Evolutionary conservation across 1,140 invertebrate species (phyloP).

Genomic region (Drosophila bifasciata): DNA sequence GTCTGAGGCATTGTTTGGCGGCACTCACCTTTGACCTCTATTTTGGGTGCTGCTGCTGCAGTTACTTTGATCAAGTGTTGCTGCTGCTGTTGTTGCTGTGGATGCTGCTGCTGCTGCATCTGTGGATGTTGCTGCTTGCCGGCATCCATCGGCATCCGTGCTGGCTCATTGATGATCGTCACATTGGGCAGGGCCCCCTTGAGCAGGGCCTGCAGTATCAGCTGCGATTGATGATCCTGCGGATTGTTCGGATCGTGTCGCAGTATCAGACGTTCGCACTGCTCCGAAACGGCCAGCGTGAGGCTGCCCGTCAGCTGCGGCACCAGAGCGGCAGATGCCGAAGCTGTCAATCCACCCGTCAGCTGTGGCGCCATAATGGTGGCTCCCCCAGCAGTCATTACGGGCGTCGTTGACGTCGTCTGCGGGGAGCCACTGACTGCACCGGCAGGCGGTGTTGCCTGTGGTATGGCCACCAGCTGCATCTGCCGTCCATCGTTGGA

Average conservation of each 20-base stretch:
- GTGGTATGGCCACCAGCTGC: constrained; percentile 74
- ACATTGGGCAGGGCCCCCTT: constrained; percentile 82
- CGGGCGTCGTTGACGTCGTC: constrained; percentile 19
- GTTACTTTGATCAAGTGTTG: constrained; percentile 42
- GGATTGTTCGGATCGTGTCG: constrained; percentile 81
- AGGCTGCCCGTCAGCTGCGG: constrained; percentile 81
- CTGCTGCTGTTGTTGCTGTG: constrained; percentile 28
- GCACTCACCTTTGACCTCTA: constrained; percentile 59
- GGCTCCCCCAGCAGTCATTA: constrained; percentile 50
- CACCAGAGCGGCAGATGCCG: constrained; percentile 70
- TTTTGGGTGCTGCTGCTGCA: constrained; percentile 31
- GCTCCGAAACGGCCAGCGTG: constrained; percentile 78
- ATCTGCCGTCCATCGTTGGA: constrained; percentile 72
- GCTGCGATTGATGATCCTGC: constrained; percentile 82
- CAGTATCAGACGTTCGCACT: constrained; percentile 77
- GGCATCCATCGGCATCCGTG: constrained; percentile 51
- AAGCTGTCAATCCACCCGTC: constrained; percentile 70
- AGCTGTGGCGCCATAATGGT: constrained; percentile 71
- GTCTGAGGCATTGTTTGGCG: not conserved
- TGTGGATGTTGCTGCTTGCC: constrained; percentile 37
- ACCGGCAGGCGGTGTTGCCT: constrained; percentile 37
- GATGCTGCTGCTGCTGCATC: constrained; percentile 40
- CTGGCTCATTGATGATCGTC: constrained; percentile 82
- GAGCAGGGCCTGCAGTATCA: constrained; percentile 78
- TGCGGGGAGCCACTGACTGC: constrained; percentile 1